Evolutionary conservation across 92 coral and sea anemone genomes (phyloP), one percentile per base, ranked within the genome.

Genomic region (Epizoanthus fatuus): DNA sequence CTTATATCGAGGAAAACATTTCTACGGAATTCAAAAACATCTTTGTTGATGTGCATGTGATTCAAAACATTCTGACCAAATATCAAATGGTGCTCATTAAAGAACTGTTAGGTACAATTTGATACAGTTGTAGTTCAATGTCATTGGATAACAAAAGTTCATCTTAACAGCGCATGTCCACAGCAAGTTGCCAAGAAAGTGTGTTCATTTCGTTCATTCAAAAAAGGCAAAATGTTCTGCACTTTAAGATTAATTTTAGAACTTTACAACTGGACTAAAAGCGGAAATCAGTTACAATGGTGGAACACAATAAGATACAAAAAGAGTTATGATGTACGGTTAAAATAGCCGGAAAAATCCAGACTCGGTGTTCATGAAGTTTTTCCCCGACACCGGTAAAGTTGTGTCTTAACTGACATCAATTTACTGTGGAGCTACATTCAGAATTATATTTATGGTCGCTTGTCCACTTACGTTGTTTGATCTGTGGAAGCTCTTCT

Each of bases 391-490:
- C 68, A 63, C 68, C 68, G 38, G 68, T 63, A 63, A 63, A 20
- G 68, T 63, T 63, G 40, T 63, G 16, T 63, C 68, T 63, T 63
- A 63, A 63, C 68, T 63, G 68, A 63, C 39, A 63, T 63, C 68
- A 63, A 40, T 63, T 63, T 63, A 63, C 68, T 63, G 68, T 63
- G 68, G 68, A 63, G 68, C 68, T 63, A 63, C 68, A 47, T 76
- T 76, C 49, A 76, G 57, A 38, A 19, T 76, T 47, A 76, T 56
- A 63, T 76, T 76, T 25, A 76, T 56, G 59, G 82, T 76, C 47
- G 82, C 82, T 63, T 76, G 82, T 58, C 65, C 38, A 39, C 82
- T 76, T 58, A 76, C 63, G 63, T 76, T 76, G 17, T 76, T 74
- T 17, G 12, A 74, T 51, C 59, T 51, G n/a, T n/a, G n/a, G n/a